Conservation (phyloP, 30 jellyfish, hydroid and myxozoan genomes). For the Chrysaora quinquecirrha region DNA sequence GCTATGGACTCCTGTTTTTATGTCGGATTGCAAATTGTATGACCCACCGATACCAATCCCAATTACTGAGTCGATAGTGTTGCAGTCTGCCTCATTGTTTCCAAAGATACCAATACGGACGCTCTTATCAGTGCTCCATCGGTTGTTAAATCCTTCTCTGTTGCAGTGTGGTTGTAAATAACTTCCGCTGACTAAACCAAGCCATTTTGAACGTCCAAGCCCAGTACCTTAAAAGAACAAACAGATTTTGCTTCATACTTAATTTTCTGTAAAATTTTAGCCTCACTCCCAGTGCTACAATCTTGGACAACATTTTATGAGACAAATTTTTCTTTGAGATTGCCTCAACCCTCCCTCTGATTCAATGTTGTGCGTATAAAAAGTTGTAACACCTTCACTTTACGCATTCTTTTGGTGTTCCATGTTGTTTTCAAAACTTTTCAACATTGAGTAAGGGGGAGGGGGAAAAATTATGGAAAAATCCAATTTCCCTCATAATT, state of each 20-base stretch:
- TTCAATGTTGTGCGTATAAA: too few relatives aligned
- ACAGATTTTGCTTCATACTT: background rate
- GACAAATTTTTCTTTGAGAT: too few relatives aligned
- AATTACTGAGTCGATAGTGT: background rate
- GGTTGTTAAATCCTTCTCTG: conserved; percentile 27
- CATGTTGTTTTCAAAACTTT: too few relatives aligned
- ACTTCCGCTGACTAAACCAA: background rate
- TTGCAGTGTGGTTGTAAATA: conserved; percentile 6
- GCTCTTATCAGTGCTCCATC: background rate
- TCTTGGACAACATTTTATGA: too few relatives aligned
- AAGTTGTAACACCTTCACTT: too few relatives aligned
- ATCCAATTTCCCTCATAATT: too few relatives aligned
- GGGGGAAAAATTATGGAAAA: too few relatives aligned
- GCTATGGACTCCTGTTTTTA: background rate
- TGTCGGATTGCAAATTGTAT: background rate
- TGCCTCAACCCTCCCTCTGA: too few relatives aligned
- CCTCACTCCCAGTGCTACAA: too few relatives aligned
- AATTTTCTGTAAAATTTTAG: too few relatives aligned
- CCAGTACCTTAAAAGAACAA: background rate
- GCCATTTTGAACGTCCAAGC: background rate
- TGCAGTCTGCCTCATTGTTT: conserved; percentile 13
- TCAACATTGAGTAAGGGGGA: too few relatives aligned
- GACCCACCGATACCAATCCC: background rate
- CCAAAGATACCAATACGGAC: conserved; percentile 20
- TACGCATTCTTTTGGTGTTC: too few relatives aligned